These are phyloP conservation scores for Acanthiza pusilla DNA, from an alignment of 2,797 vertebrate genomes.

Conservation along the genomic window DNA sequence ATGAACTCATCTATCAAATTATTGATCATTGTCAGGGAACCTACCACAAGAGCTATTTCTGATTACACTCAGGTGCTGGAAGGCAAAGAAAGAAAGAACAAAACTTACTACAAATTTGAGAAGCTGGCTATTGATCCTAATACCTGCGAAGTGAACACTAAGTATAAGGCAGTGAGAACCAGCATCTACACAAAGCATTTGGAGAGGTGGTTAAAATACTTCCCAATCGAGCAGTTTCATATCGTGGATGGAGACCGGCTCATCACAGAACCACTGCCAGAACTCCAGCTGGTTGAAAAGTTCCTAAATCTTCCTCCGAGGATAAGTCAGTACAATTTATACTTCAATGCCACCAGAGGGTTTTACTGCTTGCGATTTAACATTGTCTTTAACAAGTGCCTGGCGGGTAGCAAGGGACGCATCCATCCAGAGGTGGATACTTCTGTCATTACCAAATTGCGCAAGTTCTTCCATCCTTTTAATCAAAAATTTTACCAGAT, in stretches of 20 bases:
- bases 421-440: conserved; percentile 91
- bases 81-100: conserved; percentile 95
- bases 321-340: conserved; percentile 94
- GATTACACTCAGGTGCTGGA: conserved; percentile 97
- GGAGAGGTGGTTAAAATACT: conserved; percentile 94
- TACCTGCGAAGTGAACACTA: conserved; percentile 94
- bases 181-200: conserved; percentile 96
- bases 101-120: conserved; percentile 95
- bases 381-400: conserved; percentile 96
- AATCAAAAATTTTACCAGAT: conserved; percentile 99
- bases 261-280: conserved; percentile 90
- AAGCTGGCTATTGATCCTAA: conserved; percentile 88
- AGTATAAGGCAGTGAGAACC: conserved; percentile 94
- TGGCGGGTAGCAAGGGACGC: conserved; percentile 96
- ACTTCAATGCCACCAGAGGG: conserved; percentile 94
- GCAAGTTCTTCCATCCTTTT: conserved; percentile 94
- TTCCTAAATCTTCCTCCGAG: conserved; percentile 91
- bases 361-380: conserved; percentile 97
- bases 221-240: conserved; percentile 93
- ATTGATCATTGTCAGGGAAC: conserved; percentile 93
- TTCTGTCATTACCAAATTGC: conserved; percentile 89
- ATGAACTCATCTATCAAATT: conserved; percentile 97
- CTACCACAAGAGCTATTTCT: conserved; percentile 92
- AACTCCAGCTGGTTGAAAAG: conserved; percentile 90
- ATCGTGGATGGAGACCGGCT: conserved; percentile 92